phyloP scores from a whole-genome alignment of 2,888 invertebrate species.

The Apotomis betuletana region DNA sequence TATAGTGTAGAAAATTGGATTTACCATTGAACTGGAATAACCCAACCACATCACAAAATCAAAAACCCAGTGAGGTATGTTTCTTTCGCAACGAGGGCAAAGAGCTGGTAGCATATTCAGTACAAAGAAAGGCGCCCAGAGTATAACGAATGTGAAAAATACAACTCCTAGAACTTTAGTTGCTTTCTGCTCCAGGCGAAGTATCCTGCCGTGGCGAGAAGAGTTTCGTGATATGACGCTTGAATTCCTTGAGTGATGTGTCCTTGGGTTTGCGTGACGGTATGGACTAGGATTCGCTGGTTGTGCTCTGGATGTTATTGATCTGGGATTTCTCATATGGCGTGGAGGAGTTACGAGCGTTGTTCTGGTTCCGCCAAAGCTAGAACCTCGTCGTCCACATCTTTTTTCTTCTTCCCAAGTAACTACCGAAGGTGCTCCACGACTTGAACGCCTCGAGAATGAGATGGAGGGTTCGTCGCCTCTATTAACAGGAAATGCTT shows the following conservation, averaged over 20 bases:
- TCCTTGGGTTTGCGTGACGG: conserved; percentile 81
- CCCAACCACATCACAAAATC: conserved; percentile 96
- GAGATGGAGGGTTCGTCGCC: conserved; percentile 73
- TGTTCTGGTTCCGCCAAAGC: conserved; percentile 87
- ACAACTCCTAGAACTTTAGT: conserved; percentile 97
- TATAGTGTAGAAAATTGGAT: conserved; percentile 97
- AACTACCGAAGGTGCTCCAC: conserved; percentile 89
- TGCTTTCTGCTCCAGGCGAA: conserved; percentile 96
- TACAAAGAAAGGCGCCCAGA: conserved; percentile 98
- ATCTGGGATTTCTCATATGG: conserved; percentile 68
- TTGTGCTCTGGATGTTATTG: conserved; percentile 64
- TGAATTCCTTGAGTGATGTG: conserved; percentile 90
- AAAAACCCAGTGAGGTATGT: conserved; percentile 90
- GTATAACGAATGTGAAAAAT: conserved; percentile 96
- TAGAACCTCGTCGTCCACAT: conserved; percentile 87
- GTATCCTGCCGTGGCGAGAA: conserved; percentile 91
- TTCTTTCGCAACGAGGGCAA: conserved; percentile 90
- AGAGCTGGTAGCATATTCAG: conserved; percentile 93
- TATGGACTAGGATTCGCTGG: conserved; percentile 67
- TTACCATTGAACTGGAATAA: conserved; percentile 96
- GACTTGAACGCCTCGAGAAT: conserved; percentile 79
- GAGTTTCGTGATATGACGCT: conserved; percentile 92
- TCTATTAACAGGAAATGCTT: conserved; percentile 70
- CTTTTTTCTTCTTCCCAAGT: conserved; percentile 88
- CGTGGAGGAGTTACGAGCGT: conserved; percentile 82